Evolutionary conservation across 2,888 invertebrate species (phyloP).

Genomic region (Harpagoxenus sublaevis): DNA sequence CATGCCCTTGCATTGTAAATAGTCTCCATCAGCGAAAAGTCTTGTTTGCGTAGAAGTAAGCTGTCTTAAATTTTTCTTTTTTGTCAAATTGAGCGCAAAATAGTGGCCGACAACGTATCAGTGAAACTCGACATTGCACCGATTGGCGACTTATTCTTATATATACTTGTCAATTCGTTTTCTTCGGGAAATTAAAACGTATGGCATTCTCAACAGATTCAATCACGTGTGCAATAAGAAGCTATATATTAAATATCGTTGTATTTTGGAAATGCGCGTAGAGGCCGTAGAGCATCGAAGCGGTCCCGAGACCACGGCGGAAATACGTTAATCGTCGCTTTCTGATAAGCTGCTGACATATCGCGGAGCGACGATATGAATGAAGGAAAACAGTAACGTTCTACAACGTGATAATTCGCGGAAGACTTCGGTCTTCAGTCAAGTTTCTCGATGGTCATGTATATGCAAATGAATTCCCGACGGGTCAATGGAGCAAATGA

Average conservation of each 20-base stretch:
- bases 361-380: slow-evolving; percentile 38
- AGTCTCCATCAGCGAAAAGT: slow-evolving; percentile 62
- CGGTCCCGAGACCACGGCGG: neutral
- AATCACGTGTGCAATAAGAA: neutral
- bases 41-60: slow-evolving; percentile 21
- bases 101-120: neutral
- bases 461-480: slow-evolving; percentile 75
- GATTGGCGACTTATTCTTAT: neutral
- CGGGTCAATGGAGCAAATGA: slow-evolving; percentile 84
- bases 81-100: neutral
- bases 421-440: slow-evolving; percentile 76
- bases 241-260: neutral
- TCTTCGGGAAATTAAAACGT: neutral
- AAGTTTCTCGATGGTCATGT: slow-evolving; percentile 73
- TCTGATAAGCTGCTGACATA: slow-evolving; percentile 55
- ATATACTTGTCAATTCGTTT: neutral
- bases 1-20: slow-evolving; percentile 77
- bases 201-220: neutral
- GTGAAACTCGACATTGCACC: neutral
- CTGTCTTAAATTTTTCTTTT: slow-evolving; percentile 1
- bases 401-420: slow-evolving; percentile 63
- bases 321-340: slow-evolving; percentile 5
- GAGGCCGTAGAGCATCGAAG: neutral
- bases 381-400: slow-evolving; percentile 51
- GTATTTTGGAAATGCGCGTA: neutral